Evolutionary conservation across 2,113 vertebrate genomes (phyloP).

Genomic region (Solenodon paradoxus): DNA sequence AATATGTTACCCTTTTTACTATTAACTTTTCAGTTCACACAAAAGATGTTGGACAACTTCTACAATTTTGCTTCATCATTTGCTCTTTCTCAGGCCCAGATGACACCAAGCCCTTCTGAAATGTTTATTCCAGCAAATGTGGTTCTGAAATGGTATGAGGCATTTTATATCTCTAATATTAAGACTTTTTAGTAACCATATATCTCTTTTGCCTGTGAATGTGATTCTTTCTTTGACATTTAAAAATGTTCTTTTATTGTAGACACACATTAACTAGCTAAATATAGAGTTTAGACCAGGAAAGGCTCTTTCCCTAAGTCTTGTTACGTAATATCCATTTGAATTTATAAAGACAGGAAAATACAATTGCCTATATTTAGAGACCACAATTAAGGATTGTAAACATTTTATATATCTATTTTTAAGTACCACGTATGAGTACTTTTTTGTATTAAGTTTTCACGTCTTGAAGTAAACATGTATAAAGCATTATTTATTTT

Average conservation of each 20-base stretch:
- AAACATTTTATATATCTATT: background rate
- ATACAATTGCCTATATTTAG: conserved; percentile 34
- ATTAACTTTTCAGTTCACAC: conserved; percentile 88
- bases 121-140: conserved; percentile 95
- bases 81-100: conserved; percentile 94
- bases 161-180: background rate
- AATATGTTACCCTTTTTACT: conserved; percentile 1
- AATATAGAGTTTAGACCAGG: background rate
- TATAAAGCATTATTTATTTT: background rate
- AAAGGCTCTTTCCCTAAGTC: background rate
- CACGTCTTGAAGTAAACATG: conserved; percentile 9
- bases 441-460: background rate
- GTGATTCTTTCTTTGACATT: background rate
- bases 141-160: conserved; percentile 90
- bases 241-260: conserved; percentile 37
- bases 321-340: background rate
- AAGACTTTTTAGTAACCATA: background rate
- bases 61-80: conserved; percentile 96
- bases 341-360: conserved; percentile 39
- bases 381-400: background rate
- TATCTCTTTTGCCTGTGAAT: background rate
- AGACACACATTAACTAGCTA: background rate
- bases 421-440: background rate
- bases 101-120: conserved; percentile 93
- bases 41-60: conserved; percentile 98